phyloP scores from a whole-genome alignment of 2,113 vertebrate genomes.

The Aepyceros melampus region DNA sequence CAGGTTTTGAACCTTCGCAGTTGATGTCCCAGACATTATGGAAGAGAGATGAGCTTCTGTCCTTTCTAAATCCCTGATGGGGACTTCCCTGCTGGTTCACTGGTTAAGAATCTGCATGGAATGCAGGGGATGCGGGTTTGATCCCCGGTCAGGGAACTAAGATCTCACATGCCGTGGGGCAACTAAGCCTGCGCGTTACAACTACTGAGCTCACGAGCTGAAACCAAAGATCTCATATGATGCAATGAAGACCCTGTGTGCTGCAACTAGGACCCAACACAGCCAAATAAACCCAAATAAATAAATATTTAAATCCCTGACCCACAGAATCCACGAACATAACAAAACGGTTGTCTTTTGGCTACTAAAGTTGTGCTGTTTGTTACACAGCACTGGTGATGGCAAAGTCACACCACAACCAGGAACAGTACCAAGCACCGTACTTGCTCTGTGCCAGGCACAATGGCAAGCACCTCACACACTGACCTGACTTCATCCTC shows the following conservation, averaged over 20 bases:
- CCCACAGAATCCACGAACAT: background rate
- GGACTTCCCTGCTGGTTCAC: background rate
- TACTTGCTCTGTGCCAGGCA: background rate
- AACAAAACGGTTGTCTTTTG: background rate
- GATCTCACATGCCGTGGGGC: background rate
- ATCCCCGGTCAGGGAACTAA: background rate
- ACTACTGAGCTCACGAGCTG: background rate
- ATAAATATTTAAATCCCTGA: background rate
- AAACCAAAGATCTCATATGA: background rate
- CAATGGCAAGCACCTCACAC: rapidly evolving
- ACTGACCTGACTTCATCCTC: background rate
- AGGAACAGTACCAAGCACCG: background rate
- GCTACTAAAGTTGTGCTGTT: background rate
- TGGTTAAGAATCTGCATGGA: background rate
- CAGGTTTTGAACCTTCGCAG: background rate
- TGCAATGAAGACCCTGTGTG: background rate
- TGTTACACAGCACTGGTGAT: background rate
- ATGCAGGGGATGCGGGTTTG: background rate
- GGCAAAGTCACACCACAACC: background rate
- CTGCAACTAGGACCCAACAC: background rate
- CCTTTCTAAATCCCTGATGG: background rate
- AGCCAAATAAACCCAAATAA: background rate
- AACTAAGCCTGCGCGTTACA: background rate
- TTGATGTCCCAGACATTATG: background rate
- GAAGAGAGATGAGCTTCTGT: background rate